phyloP scores from a whole-genome alignment of 2,113 vertebrate genomes.

The Ptychochromis oligacanthus region DNA sequence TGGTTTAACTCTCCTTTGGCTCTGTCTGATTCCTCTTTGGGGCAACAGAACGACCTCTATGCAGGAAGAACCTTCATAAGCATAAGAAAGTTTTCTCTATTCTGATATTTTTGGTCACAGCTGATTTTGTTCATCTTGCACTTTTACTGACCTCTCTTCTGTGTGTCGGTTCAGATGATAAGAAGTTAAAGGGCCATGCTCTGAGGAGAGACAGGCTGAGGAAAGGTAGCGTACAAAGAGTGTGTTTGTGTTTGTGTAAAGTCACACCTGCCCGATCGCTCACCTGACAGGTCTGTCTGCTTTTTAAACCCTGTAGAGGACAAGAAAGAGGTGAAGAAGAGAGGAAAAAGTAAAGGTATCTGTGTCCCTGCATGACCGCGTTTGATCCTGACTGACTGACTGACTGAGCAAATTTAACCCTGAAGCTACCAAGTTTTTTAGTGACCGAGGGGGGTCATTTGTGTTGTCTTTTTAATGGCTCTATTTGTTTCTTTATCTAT shows the following conservation, averaged over 20 bases:
- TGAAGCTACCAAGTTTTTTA: background rate
- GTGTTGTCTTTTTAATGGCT: background rate
- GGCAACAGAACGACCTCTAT: background rate
- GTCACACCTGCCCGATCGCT: background rate
- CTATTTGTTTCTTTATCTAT: background rate
- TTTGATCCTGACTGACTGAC: background rate
- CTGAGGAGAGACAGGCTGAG: conserved; percentile 23
- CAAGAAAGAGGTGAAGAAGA: conserved; percentile 49
- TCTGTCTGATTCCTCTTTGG: fast-evolving
- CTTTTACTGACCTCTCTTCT: background rate
- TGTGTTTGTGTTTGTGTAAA: background rate
- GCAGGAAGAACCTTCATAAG: background rate
- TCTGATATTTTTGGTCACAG: background rate
- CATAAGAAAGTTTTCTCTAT: fast-evolving
- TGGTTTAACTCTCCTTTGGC: no score
- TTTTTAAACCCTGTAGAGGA: conserved; percentile 34
- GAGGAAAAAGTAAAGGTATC: conserved; percentile 40
- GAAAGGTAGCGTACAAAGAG: conserved; percentile 20
- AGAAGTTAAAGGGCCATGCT: conserved; percentile 18
- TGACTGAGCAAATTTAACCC: fast-evolving
- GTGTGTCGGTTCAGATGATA: conserved; percentile 57
- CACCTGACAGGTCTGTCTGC: conserved; percentile 3
- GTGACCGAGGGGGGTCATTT: fast-evolving
- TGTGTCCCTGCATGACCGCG: background rate
- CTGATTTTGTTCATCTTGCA: background rate